A percentile compares a stretch with the other conserved stretches of the same genome.
Evolutionary conservation across 2,888 invertebrate genomes (phyloP).

Genomic region (Micoletzkya japonica): DNA sequence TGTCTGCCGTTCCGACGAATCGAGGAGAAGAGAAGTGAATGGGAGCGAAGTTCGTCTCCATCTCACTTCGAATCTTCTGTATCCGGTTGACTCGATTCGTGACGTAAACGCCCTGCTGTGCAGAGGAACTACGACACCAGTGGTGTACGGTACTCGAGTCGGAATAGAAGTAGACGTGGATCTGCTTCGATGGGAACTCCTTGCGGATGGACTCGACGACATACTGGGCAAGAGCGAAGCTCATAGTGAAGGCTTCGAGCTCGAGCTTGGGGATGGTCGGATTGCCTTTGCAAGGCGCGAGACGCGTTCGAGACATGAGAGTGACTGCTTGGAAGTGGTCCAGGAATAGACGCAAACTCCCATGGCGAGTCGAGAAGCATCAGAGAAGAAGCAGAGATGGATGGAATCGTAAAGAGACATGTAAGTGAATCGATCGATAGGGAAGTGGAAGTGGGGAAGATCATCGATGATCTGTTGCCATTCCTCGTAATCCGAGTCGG

Average conservation of each 20-base stretch:
- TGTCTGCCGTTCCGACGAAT: not conserved
- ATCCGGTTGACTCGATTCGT: not conserved
- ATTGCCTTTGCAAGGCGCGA: not conserved
- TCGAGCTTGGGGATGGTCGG: conserved; percentile 7
- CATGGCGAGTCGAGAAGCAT: not conserved
- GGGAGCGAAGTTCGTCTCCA: not conserved
- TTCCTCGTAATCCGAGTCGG: too few species aligned
- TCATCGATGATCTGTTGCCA: not conserved
- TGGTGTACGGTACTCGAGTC: not conserved
- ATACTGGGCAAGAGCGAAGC: not conserved
- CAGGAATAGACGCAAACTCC: not conserved
- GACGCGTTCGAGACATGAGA: not conserved
- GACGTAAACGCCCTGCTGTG: not conserved
- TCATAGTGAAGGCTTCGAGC: not conserved
- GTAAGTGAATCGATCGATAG: conserved; percentile 2
- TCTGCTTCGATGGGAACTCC: not conserved
- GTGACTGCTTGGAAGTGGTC: not conserved
- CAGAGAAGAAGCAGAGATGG: not conserved
- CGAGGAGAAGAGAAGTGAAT: not conserved
- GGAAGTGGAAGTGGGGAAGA: not conserved
- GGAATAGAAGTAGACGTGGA: conserved; percentile 2
- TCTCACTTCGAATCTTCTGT: not conserved
- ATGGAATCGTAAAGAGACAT: not conserved
- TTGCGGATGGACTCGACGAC: not conserved
- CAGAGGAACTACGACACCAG: too few species aligned